These are phyloP conservation scores for Polyommatus iphigenia DNA, from an alignment of 2,888 invertebrate genomes.

Conservation along the genomic window DNA sequence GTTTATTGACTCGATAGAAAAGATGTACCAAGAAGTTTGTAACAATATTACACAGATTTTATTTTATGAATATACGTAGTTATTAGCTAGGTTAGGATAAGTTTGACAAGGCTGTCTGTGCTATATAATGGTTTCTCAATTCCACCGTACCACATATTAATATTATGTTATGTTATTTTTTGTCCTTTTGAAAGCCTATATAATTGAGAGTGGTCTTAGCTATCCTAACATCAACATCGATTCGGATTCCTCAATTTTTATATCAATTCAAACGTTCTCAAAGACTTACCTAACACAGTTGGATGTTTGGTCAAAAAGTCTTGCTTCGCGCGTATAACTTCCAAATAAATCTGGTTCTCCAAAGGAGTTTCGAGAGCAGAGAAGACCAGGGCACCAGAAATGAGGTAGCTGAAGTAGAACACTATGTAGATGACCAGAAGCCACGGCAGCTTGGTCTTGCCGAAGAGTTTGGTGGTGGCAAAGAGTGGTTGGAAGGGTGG, in stretches of 20 bases:
- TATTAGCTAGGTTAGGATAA: too few species aligned
- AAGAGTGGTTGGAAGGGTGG: constrained; percentile 70
- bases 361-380: constrained; percentile 83
- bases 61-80: too few species aligned
- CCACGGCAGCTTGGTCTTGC: constrained; percentile 76
- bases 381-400: constrained; percentile 84
- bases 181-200: too few species aligned
- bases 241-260: not conserved
- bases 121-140: too few species aligned
- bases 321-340: constrained; percentile 74
- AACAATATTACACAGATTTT: too few species aligned
- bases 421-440: constrained; percentile 77
- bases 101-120: not conserved
- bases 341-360: constrained; percentile 77
- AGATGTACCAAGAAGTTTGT: not conserved
- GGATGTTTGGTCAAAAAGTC: constrained; percentile 81
- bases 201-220: too few species aligned
- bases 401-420: constrained; percentile 82
- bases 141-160: too few species aligned
- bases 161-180: too few species aligned
- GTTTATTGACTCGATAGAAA: not conserved
- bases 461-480: constrained; percentile 69
- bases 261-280: not conserved
- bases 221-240: too few species aligned
- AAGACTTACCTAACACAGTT: constrained; percentile 80